Evolutionary conservation across 2,888 invertebrate species (phyloP).

Genomic region (Spilarctia lutea): DNA sequence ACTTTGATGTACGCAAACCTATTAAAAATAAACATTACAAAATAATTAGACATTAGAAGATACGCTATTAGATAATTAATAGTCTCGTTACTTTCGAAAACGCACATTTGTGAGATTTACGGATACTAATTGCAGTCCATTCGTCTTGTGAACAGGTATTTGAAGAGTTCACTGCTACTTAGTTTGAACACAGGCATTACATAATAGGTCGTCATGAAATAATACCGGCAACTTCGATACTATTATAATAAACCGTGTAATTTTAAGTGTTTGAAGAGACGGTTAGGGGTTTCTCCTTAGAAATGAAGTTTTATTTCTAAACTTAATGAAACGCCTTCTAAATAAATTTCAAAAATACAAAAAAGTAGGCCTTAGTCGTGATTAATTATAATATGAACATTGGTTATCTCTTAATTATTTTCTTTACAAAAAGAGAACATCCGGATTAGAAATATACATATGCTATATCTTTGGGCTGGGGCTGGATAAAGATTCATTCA

Average conservation of each 20-base stretch:
- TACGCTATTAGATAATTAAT: conserved; percentile 15
- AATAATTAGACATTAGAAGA: conserved; percentile 17
- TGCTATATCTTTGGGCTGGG: too few species aligned
- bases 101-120: conserved; percentile 34
- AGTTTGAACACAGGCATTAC: conserved; percentile 47
- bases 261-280: conserved; percentile 50
- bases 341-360: too few species aligned
- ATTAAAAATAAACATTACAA: conserved; percentile 1
- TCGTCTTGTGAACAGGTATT: conserved; percentile 32
- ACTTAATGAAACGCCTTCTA: neutral
- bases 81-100: conserved; percentile 26
- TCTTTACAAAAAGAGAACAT: too few species aligned
- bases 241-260: conserved; percentile 35
- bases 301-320: conserved; percentile 17
- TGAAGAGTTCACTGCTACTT: conserved; percentile 38
- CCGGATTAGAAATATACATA: too few species aligned
- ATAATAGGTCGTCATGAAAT: conserved; percentile 41
- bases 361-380: too few species aligned
- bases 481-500: too few species aligned
- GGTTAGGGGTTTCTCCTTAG: conserved; percentile 31
- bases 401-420: too few species aligned
- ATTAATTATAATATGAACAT: too few species aligned
- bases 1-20: neutral
- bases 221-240: conserved; percentile 52
- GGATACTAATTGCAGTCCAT: conserved; percentile 25